Evolutionary conservation across 2,113 vertebrate genomes (phyloP), one percentile per base, ranked within the genome.

Genomic region (Oxyruncus cristatus): DNA sequence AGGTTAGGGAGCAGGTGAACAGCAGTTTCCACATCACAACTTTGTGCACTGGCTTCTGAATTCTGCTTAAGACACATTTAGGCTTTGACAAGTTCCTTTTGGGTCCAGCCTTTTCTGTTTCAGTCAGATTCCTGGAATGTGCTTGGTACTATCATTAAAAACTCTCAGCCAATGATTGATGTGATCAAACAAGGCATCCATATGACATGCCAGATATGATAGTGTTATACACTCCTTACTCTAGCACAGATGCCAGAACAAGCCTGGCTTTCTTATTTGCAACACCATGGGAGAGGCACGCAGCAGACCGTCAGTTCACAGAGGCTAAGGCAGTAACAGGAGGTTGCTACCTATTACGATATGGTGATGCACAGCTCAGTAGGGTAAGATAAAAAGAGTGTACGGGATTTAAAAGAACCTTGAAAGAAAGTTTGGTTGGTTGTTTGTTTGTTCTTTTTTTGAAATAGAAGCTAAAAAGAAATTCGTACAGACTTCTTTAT

Each of bases 201-300:
- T 80, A 88, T 66, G 83, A 96, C 65, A 92, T 96, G 88, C 96
- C 92, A 94, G 63, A 84, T 88, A n/a, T 35, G 72, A 95, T 84
- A 90, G 39, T 55, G 59, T 81, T 91, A 49, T 26, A 75, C 67
- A 56, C 72, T 84, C 80, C 62, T 96, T 79, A 75, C 44, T 92
- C 89, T 81, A 95, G 72, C 88, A 92, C 52, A 90, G 88, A 88
- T 92, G 92, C 79, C 90, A 95, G 87, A 87, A 92, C 65, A 90
- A 77, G 61, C 35, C 56, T 94, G 82, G 30, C 65, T 86, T 95
- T 88, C 61, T 93, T 11, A 0, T 95, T 74, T 91, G 26, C 65
- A 59, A 4, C 37, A 86, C 19, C 85, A 93, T 30, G 65, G 72
- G 62, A 93, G 66, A 92, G 93, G 79, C 84, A 11, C 2, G 23